These are phyloP conservation scores for Petromus typicus DNA, from an alignment of 2,113 vertebrate species.

Conservation along the genomic window DNA sequence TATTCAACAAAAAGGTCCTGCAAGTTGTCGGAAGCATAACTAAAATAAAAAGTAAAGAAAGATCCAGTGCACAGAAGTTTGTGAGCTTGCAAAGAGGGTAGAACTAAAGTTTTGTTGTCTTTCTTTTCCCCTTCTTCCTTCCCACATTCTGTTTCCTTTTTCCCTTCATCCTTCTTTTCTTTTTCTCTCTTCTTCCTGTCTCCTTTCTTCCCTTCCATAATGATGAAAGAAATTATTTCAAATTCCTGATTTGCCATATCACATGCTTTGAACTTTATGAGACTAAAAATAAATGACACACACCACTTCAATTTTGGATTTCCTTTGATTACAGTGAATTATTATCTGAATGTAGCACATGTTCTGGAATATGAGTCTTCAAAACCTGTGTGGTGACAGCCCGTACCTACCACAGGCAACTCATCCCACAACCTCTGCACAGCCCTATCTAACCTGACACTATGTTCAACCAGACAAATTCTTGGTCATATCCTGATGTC, in stretches of 20 bases:
- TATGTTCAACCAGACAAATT: not conserved
- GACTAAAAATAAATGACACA: not conserved
- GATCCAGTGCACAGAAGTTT: not conserved
- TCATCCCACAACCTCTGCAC: not conserved
- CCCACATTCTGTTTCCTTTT: fast-evolving
- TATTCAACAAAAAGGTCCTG: not conserved
- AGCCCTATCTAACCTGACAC: not conserved
- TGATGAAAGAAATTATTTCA: not conserved
- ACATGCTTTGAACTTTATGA: not conserved
- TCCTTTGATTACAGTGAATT: not conserved
- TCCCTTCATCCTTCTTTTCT: not conserved
- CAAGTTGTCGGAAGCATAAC: not conserved
- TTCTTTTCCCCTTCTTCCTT: too few relatives aligned
- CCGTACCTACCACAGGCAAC: not conserved
- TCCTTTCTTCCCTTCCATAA: not conserved
- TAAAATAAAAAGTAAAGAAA: not conserved
- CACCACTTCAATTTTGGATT: not conserved
- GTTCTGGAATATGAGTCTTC: not conserved
- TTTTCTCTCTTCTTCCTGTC: fast-evolving
- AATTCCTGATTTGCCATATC: not conserved
- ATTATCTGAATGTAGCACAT: not conserved
- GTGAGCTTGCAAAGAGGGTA: not conserved
- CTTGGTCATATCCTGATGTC: not conserved
- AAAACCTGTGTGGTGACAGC: not conserved
- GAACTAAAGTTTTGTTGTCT: not conserved